Percentiles rank a stretch among this genome's conserved stretches.
Evolutionary conservation across 1,140 invertebrate genomes (phyloP).

Genomic region (Lordiphosa mommai): DNA sequence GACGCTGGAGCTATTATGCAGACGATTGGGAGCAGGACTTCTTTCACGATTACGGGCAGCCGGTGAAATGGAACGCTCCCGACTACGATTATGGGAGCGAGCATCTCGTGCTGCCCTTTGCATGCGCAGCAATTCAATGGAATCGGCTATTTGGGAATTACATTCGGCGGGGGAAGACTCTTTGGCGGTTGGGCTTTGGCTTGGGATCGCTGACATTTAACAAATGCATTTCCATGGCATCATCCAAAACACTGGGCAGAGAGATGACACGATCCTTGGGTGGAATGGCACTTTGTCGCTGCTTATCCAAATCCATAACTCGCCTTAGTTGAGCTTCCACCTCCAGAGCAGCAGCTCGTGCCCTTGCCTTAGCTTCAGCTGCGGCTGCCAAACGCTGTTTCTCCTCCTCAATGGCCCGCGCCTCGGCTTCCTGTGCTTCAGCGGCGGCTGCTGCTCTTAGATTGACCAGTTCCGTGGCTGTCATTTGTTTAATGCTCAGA

Average conservation of each 20-base stretch:
- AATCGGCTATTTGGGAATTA: conserved; percentile 48
- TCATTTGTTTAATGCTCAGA: conserved; percentile 75
- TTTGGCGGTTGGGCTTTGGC: conserved; percentile 8
- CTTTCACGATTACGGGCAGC: conserved; percentile 32
- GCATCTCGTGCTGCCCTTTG: conserved; percentile 56
- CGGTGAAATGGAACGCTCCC: conserved; percentile 53
- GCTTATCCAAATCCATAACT: conserved; percentile 33
- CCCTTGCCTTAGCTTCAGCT: conserved; percentile 42
- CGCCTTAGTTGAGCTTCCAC: conserved; percentile 38
- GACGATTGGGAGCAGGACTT: conserved; percentile 62
- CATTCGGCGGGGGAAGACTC: conserved; percentile 44
- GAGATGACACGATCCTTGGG: conserved; percentile 33
- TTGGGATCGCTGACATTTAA: conserved; percentile 16
- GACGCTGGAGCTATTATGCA: conserved; percentile 69
- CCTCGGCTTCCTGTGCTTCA: conserved; percentile 50
- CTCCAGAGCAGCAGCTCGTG: conserved; percentile 38
- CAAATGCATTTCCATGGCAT: conserved; percentile 45
- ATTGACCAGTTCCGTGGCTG: conserved; percentile 60
- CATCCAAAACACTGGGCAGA: conserved; percentile 40
- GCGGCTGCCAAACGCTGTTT: conserved; percentile 27
- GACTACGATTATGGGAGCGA: conserved; percentile 44
- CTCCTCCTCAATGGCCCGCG: conserved; percentile 37
- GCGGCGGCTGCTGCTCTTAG: conserved; percentile 59
- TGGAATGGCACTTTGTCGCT: background rate
- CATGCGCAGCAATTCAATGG: conserved; percentile 59